Conservation (phyloP, 2,888 invertebrate species). For the Timandra comae region DNA sequence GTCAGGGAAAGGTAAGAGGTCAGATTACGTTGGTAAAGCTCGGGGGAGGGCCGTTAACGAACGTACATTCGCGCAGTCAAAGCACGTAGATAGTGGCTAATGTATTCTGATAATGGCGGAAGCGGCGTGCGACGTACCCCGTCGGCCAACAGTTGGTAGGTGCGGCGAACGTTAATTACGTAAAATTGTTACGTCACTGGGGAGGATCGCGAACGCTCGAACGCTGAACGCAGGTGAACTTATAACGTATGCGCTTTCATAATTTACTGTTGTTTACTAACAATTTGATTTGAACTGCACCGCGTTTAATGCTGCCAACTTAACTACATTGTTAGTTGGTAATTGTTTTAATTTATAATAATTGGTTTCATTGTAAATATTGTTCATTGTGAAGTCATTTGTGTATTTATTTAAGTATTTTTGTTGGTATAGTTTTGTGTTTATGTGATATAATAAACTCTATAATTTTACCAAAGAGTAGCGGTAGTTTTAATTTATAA, state of each 20-base stretch:
- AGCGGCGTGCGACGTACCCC: slow-evolving; percentile 30
- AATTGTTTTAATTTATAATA: too few species aligned
- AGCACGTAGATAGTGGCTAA: slow-evolving; percentile 51
- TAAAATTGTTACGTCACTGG: slow-evolving; percentile 59
- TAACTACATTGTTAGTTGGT: not conserved
- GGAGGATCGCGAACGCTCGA: slow-evolving; percentile 36
- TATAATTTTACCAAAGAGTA: too few species aligned
- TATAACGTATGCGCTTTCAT: slow-evolving; percentile 43
- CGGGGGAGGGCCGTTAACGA: slow-evolving; percentile 40
- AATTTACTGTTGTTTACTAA: slow-evolving; percentile 36
- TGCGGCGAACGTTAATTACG: slow-evolving; percentile 55
- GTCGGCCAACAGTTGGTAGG: slow-evolving; percentile 15
- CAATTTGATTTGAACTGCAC: slow-evolving; percentile 22
- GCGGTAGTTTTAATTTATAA: too few species aligned
- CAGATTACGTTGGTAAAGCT: slow-evolving; percentile 33
- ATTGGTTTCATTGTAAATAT: too few species aligned
- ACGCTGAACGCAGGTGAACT: slow-evolving; percentile 39
- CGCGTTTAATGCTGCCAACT: not conserved
- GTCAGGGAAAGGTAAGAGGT: slow-evolving; percentile 29
- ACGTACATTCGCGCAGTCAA: slow-evolving; percentile 42
- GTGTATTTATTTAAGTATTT: too few species aligned
- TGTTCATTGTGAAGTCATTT: too few species aligned
- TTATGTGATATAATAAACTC: too few species aligned
- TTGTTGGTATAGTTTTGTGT: too few species aligned
- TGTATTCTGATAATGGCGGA: slow-evolving; percentile 52